Percentiles rank a stretch among this genome's conserved stretches.
These are phyloP conservation scores for Bembecia ichneumoniformis DNA, from an alignment of 2,888 invertebrate genomes.

Conservation along the genomic window DNA sequence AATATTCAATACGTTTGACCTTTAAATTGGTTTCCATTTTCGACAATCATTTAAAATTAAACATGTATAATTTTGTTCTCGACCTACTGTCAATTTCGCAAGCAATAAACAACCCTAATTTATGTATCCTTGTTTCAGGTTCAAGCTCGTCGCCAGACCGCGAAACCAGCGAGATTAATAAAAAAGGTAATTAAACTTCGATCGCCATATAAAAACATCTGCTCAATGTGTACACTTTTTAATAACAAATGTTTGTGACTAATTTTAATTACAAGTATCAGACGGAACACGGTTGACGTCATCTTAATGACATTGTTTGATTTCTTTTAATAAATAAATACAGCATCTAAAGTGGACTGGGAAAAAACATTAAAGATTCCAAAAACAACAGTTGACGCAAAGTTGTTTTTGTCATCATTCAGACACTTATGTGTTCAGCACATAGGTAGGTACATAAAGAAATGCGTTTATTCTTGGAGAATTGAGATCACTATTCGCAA, in stretches of 20 bases:
- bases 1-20: constrained; percentile 49
- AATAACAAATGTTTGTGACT: constrained; percentile 1
- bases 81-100: neutral
- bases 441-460: neutral
- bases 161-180: constrained; percentile 50
- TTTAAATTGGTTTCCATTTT: constrained; percentile 37
- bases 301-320: constrained; percentile 25
- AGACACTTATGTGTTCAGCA: too few relatives aligned
- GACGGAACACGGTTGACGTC: constrained; percentile 23
- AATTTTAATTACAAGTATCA: constrained; percentile 47
- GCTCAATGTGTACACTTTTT: constrained; percentile 14
- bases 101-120: too few relatives aligned
- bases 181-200: constrained; percentile 47
- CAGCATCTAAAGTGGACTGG: too few relatives aligned
- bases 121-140: constrained; percentile 22
- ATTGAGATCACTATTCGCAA: constrained; percentile 48
- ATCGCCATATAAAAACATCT: constrained; percentile 17
- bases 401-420: too few relatives aligned
- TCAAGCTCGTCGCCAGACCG: constrained; percentile 56
- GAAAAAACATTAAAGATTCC: too few relatives aligned
- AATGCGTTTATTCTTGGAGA: constrained; percentile 41
- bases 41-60: constrained; percentile 4
- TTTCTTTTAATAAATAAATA: too few relatives aligned
- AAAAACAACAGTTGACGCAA: too few relatives aligned
- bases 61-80: constrained; percentile 3